Conservation (phyloP, 53 echinoderm and acorn worm genomes). For the Crossaster papposus region DNA sequence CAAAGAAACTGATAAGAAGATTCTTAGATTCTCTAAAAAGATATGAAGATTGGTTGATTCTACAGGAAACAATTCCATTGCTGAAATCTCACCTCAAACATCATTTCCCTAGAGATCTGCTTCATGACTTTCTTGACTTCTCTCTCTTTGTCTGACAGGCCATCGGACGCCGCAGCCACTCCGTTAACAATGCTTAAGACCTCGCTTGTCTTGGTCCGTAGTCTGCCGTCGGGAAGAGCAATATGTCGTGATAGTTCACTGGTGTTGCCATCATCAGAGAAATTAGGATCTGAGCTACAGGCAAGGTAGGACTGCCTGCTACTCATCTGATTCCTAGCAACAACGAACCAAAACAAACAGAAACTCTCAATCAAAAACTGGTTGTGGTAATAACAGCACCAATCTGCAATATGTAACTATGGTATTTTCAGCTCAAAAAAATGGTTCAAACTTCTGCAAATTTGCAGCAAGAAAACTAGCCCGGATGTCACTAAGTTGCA, state of each 20-base stretch:
- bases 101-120: constrained; percentile 90
- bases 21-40: not conserved
- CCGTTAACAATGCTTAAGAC: constrained; percentile 29
- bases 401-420: too few relatives aligned
- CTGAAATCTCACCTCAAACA: constrained; percentile 76
- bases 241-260: constrained; percentile 68
- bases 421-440: too few relatives aligned
- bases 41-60: not conserved
- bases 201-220: constrained; percentile 72
- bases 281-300: constrained; percentile 71
- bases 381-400: not conserved
- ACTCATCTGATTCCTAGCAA: constrained; percentile 64
- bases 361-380: not conserved
- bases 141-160: constrained; percentile 92
- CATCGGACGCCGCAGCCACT: constrained; percentile 72
- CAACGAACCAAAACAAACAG: not conserved
- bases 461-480: too few relatives aligned
- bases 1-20: not conserved
- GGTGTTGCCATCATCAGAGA: constrained; percentile 88
- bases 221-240: constrained; percentile 6
- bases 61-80: not conserved
- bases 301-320: constrained; percentile 80
- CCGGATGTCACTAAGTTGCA: too few relatives aligned
- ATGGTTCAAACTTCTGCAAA: too few relatives aligned
- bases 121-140: constrained; percentile 91